Conservation (phyloP, 2,113 vertebrate species). For the Brachypteracias leptosomus region DNA sequence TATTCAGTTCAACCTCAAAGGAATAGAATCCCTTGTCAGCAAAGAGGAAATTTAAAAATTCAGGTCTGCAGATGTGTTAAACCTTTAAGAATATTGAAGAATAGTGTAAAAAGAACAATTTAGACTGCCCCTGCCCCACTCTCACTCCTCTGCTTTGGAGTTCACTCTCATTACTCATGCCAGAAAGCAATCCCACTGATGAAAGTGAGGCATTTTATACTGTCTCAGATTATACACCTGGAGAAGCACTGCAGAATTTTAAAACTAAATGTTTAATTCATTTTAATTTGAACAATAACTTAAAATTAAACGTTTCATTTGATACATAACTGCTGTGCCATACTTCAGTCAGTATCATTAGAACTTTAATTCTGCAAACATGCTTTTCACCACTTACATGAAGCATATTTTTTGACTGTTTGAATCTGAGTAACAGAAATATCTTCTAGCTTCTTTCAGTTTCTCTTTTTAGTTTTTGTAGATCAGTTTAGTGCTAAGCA, state of each 20-base stretch:
- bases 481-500: rapidly evolving
- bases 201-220: neutral
- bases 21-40: neutral
- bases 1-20: neutral
- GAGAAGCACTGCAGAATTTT: neutral
- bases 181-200: neutral
- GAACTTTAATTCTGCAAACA: neutral
- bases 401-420: neutral
- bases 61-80: neutral
- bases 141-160: neutral
- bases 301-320: neutral
- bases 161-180: neutral
- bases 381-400: neutral
- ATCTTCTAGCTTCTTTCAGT: neutral
- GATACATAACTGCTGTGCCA: neutral
- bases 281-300: neutral
- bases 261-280: neutral
- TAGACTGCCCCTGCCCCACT: neutral
- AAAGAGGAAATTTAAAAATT: neutral
- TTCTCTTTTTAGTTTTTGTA: neutral
- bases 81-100: neutral
- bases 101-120: neutral
- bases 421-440: neutral
- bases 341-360: neutral
- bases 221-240: neutral